Base-by-base conservation (phyloP, 2,888 invertebrate genomes). In the Xestia ashworthii region DNA sequence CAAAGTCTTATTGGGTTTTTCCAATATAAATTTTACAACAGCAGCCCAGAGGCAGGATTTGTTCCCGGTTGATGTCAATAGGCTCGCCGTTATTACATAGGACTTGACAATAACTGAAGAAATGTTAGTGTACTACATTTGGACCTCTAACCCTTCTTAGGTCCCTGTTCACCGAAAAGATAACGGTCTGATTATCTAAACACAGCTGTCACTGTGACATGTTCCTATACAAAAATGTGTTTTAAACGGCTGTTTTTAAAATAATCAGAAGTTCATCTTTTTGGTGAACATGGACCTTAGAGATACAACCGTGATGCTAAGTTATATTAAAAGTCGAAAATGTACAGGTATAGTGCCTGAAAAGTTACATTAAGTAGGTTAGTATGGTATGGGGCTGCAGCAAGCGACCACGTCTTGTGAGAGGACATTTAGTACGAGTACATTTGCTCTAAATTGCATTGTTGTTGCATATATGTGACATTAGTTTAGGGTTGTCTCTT, bases 371-470 rank as follows among this genome's bases (percentile, higher is more conserved):
- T 44, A 62, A 44, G 46, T 55, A 48, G n/a, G 64, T 64, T 12
- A 65, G 16, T 38, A 50, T 32, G 25, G 48, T 16, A 25, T 48
- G 19, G 5, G 19, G 19, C 44, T 53, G 8, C 60, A 66, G 50
- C 50, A 65, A 69, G 44, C 22, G 65, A 55, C 19, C 16, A 68
- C 14, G 48, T 76, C 50, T 65, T 41, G 46, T 71, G 71, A 76
- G 81, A 81, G 44, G 58, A 32, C 19, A 58, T 71, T 71, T 68
- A 71, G 71, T 58, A 55, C 14, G 64, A 71, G 71, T 58, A 55
- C 14, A 68, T 71, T 68, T 64, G 71, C 11, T 81, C 76, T 82
- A 62, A 80, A 70, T 72, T 73, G 41, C 25, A 73, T 67, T 78
- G 48, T 82, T 82, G 78, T 55, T 44, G 25, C 69, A 32, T 44